These are phyloP conservation scores for Macrobrachium nipponense DNA, from an alignment of 1,140 invertebrate species.

Conservation along the genomic window DNA sequence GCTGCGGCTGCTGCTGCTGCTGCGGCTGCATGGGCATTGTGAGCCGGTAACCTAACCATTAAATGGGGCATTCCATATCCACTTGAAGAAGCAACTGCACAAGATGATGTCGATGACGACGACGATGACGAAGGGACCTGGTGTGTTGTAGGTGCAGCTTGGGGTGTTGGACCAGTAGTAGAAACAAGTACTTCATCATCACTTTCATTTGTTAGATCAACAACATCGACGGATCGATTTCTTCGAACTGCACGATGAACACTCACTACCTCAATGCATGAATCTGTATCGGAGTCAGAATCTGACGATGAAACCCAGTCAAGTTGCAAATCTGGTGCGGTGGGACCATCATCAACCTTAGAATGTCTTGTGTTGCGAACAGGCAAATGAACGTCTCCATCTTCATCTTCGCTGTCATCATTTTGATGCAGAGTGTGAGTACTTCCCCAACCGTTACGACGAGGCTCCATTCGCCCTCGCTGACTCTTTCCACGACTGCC, in stretches of 20 bases:
- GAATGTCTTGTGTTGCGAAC: neutral
- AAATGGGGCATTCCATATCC: conserved; percentile 43
- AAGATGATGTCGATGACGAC: neutral
- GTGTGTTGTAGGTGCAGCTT: conserved; percentile 9
- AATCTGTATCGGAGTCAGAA: conserved; percentile 67
- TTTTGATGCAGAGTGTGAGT: neutral
- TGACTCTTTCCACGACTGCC: conserved; percentile 45
- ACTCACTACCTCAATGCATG: conserved; percentile 74
- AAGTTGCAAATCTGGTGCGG: conserved; percentile 82
- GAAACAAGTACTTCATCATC: conserved; percentile 71
- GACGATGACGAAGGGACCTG: conserved; percentile 2
- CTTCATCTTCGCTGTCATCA: conserved; percentile 47
- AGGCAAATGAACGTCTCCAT: neutral
- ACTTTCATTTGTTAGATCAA: conserved; percentile 77
- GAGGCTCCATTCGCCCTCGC: conserved; percentile 26
- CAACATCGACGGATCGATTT: conserved; percentile 72
- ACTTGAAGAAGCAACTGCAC: conserved; percentile 37
- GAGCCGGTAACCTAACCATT: neutral
- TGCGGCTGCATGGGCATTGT: neutral
- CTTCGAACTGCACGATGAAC: conserved; percentile 67
- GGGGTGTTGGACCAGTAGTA: conserved; percentile 1
- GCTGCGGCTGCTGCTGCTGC: conserved; percentile 14
- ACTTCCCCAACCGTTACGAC: conserved; percentile 11
- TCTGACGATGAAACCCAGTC: conserved; percentile 76
- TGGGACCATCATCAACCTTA: conserved; percentile 71